These are phyloP conservation scores for Lepidurus packardi DNA, from an alignment of 1,140 invertebrate genomes.

Conservation along the genomic window DNA sequence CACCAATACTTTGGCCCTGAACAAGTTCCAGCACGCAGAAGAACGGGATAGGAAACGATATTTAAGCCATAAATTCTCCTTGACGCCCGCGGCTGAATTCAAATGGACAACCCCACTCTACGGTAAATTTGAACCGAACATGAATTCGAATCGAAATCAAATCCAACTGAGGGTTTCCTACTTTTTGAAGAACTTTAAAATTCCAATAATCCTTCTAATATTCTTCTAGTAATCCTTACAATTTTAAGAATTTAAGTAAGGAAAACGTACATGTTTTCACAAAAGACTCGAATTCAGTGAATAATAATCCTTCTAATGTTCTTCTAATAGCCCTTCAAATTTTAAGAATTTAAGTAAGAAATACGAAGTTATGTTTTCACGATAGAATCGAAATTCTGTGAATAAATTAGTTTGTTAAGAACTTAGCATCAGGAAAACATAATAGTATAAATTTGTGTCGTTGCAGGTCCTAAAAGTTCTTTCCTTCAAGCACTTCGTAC, in stretches of 20 bases:
- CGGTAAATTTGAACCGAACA: conserved; percentile 51
- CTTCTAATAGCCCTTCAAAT: background rate
- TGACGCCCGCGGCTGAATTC: conserved; percentile 84
- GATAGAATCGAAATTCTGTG: too few relatives aligned
- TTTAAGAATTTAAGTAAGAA: too few relatives aligned
- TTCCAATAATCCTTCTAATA: background rate
- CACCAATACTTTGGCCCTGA: conserved; percentile 78
- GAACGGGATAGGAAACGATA: conserved; percentile 93
- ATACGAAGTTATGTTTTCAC: too few relatives aligned
- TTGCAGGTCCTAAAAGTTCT: conserved; percentile 53
- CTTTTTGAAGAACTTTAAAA: conserved; percentile 23
- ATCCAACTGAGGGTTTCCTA: background rate
- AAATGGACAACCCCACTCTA: conserved; percentile 84
- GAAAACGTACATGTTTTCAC: too few relatives aligned
- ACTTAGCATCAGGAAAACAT: too few relatives aligned
- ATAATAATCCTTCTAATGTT: background rate
- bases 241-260: too few relatives aligned
- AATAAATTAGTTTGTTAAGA: too few relatives aligned
- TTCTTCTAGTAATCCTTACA: background rate
- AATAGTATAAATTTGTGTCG: conserved; percentile 25
- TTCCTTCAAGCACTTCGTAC: conserved; percentile 75
- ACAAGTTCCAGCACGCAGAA: conserved; percentile 89
- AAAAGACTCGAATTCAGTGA: too few relatives aligned
- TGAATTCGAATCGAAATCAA: conserved; percentile 36
- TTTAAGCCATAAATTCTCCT: conserved; percentile 91